Evolutionary conservation across 2,797 vertebrate genomes (phyloP).

Genomic region (Myotis myotis): DNA sequence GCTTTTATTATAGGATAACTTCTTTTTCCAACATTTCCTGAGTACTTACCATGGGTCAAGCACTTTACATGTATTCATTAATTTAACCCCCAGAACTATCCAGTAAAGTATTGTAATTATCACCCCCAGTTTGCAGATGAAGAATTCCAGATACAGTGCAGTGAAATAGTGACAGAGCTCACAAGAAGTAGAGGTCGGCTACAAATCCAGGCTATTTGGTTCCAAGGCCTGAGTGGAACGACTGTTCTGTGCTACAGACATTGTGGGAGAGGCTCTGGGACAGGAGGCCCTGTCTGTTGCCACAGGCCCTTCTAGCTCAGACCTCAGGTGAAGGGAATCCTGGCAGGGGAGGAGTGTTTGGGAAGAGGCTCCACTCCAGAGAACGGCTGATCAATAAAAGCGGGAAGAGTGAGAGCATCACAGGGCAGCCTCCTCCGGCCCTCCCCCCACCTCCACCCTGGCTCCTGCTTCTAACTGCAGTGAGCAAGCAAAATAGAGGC

Average conservation of each 20-base stretch:
- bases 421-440: neutral
- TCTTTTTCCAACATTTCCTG: neutral
- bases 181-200: neutral
- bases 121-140: neutral
- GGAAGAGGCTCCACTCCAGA: conserved; percentile 35
- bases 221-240: neutral
- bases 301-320: neutral
- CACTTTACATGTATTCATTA: neutral
- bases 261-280: neutral
- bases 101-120: neutral
- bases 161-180: neutral
- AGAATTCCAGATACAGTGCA: neutral
- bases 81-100: neutral
- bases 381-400: conserved; percentile 50
- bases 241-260: neutral
- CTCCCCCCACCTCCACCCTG: neutral
- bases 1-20: neutral
- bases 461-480: conserved; percentile 55
- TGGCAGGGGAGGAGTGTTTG: conserved; percentile 43
- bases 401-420: conserved; percentile 54
- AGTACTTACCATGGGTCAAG: neutral
- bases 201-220: neutral
- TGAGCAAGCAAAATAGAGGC: conserved; percentile 75
- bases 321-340: conserved; percentile 26
- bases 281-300: neutral